Conservation (phyloP, 2,888 invertebrate species). For the Drosophila histrio region DNA sequence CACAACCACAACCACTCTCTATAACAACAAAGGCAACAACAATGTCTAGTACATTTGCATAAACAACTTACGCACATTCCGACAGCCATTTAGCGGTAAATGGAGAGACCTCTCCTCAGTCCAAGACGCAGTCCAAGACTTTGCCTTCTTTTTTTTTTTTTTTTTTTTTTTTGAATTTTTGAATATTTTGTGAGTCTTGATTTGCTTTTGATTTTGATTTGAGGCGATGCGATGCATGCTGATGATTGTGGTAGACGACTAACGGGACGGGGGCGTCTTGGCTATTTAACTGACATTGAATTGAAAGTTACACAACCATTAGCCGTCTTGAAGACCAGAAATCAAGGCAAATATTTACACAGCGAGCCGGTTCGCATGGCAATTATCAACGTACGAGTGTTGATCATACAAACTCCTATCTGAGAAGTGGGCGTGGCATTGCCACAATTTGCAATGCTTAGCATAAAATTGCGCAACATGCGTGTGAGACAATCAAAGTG, state of each 20-base stretch:
- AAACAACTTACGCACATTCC: slow-evolving; percentile 68
- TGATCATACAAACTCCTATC: slow-evolving; percentile 4
- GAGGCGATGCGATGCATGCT: slow-evolving; percentile 58
- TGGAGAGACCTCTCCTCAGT: slow-evolving; percentile 28
- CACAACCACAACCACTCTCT: slow-evolving; percentile 24
- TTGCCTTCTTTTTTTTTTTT: slow-evolving; percentile 28
- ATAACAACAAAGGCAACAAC: slow-evolving; percentile 19
- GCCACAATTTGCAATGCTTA: slow-evolving; percentile 71
- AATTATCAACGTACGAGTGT: slow-evolving; percentile 47
- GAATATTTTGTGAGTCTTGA: slow-evolving; percentile 47
- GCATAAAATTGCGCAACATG: slow-evolving; percentile 77
- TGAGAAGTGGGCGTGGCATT: slow-evolving; percentile 59
- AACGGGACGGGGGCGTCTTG: slow-evolving; percentile 15
- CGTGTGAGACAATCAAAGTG: slow-evolving; percentile 36
- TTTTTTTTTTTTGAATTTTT: slow-evolving; percentile 8
- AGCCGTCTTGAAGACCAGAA: slow-evolving; percentile 46
- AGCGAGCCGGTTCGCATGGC: slow-evolving; percentile 65
- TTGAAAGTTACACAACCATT: slow-evolving; percentile 73
- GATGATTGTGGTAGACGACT: slow-evolving; percentile 30
- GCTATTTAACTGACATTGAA: slow-evolving; percentile 72
- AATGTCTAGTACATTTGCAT: slow-evolving; percentile 63
- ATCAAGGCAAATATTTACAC: slow-evolving; percentile 67
- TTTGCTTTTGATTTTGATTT: slow-evolving; percentile 68
- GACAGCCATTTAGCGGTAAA: slow-evolving; percentile 68
- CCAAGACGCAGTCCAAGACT: slow-evolving; percentile 34